phyloP scores from a whole-genome alignment of 2,797 vertebrate genomes.

The Coreius guichenoti region DNA sequence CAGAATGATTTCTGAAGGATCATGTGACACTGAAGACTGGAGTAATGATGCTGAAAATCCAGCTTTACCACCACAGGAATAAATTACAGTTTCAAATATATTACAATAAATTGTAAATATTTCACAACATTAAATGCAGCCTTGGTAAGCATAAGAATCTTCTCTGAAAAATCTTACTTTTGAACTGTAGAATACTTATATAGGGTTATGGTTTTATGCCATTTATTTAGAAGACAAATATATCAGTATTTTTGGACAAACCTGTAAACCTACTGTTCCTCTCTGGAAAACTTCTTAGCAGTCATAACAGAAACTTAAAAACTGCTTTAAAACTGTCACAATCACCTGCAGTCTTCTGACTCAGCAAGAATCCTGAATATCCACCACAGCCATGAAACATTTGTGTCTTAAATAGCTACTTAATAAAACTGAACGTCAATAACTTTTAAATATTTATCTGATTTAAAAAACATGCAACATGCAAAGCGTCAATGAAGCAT shows the following conservation, averaged over 20 bases:
- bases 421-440: slow-evolving; percentile 48
- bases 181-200: neutral
- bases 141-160: neutral
- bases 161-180: neutral
- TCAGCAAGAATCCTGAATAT: neutral
- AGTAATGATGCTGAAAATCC: neutral
- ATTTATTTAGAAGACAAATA: neutral
- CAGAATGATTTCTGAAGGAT: neutral
- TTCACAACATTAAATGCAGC: neutral
- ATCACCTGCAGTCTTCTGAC: neutral
- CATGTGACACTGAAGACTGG: neutral
- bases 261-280: neutral
- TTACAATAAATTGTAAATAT: neutral
- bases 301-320: neutral
- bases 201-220: neutral
- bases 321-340: neutral
- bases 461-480: slow-evolving; percentile 41
- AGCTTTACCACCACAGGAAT: neutral
- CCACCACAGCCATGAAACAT: neutral
- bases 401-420: neutral
- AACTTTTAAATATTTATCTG: slow-evolving; percentile 45
- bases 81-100: neutral
- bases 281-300: neutral
- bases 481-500: slow-evolving; percentile 55
- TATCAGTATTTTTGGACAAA: neutral